Evolutionary conservation across 2,113 vertebrate species (phyloP).

Genomic region (Dermatemys mawii): DNA sequence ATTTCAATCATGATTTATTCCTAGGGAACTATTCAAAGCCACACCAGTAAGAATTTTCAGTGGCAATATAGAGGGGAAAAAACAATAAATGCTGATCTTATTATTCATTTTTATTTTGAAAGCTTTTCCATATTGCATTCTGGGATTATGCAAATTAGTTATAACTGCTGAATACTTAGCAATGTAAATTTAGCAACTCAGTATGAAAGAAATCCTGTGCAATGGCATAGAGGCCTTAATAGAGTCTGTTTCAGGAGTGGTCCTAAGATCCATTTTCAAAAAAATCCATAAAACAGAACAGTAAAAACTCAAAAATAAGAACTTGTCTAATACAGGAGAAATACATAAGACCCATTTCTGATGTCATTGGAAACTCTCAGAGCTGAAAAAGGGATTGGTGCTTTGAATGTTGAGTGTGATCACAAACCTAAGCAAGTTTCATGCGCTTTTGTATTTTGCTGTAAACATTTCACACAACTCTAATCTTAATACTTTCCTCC

Average conservation of each 20-base stretch:
- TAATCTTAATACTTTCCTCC: neutral
- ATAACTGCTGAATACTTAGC: slow-evolving; percentile 41
- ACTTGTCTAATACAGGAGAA: neutral
- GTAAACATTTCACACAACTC: neutral
- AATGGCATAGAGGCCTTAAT: neutral
- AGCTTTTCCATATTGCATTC: slow-evolving; percentile 54
- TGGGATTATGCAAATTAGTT: slow-evolving; percentile 70
- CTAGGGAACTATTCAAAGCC: slow-evolving; percentile 75
- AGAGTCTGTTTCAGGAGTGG: slow-evolving; percentile 18
- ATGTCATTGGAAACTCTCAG: slow-evolving; percentile 2
- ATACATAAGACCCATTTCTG: neutral
- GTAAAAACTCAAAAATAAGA: neutral
- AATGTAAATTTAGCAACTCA: slow-evolving; percentile 25
- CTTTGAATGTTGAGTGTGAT: neutral
- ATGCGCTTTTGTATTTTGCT: slow-evolving; percentile 31
- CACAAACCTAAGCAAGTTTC: slow-evolving; percentile 35
- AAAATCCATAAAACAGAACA: neutral
- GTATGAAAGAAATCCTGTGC: slow-evolving; percentile 32
- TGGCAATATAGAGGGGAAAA: slow-evolving; percentile 57
- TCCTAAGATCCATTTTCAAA: slow-evolving; percentile 11
- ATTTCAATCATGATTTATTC: slow-evolving; percentile 85
- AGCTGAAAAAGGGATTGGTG: neutral
- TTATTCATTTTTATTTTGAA: slow-evolving; percentile 71
- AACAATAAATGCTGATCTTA: slow-evolving; percentile 74
- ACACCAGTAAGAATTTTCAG: slow-evolving; percentile 76